Evolutionary conservation across 2,888 invertebrate species (phyloP), one percentile per base, ranked within the genome.

Genomic region (Caprella mutica): DNA sequence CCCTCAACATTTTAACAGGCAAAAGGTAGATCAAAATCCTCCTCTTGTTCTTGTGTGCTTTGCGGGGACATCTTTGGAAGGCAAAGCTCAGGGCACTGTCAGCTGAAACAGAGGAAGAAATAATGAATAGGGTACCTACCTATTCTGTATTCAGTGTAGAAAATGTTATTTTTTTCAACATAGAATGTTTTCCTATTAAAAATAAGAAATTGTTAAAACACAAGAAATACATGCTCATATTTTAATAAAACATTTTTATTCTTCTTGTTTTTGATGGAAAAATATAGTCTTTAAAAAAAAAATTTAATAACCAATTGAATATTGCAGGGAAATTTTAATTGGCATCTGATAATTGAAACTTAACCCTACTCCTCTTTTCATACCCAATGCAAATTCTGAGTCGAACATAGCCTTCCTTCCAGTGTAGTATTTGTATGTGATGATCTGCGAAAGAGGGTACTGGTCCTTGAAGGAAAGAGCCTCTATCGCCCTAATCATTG

Each of bases 401-500:
- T 98, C 97, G 72, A 97, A 98, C 91, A 98, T 96, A 2, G 93
- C 90, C 72, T 97, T 96, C 29, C 96, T 80, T 0, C 97, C 97
- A 19, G 94, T 90, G 75, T 92, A 97, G 73, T 96, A 96, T 70
- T 87, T 87, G 74, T 94, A 98, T 0, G 97, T 97, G 55, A 98
- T 89, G 71, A 89, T 86, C 71, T 98, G 96, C 9, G 91, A 85
- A 59, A 94, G 74, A 1, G 88, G 84, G 72, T 94, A 97, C 60
- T 82, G 81, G 56, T 93, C 89, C 72, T 90, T 91, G 65, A 88
- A 84, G 0, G 85, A 83, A 17, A 89, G 86, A 17, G 91, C 89
- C 69, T 97, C 97, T 65, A 98, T 94, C 0, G 97, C 96, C 66
- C 97, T 80, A 66, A 97, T 93, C 38, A 98, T 76, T 0, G 98